Evolutionary conservation across 1,140 invertebrate genomes (phyloP).

Genomic region (Agrilus planipennis): DNA sequence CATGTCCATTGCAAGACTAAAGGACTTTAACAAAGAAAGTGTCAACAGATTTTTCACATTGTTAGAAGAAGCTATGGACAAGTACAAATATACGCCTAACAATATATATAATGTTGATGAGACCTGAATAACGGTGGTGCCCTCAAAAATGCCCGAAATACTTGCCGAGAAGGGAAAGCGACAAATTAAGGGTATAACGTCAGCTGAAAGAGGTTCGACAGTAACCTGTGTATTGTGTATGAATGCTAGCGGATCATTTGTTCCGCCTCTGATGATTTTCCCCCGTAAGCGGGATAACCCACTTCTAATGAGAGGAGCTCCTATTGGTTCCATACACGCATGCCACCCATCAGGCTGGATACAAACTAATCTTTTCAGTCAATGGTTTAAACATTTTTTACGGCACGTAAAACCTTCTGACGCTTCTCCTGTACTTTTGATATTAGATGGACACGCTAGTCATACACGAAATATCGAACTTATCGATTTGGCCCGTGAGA

Average conservation of each 20-base stretch:
- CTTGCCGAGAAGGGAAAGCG: constrained; percentile 29
- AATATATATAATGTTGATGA: constrained; percentile 21
- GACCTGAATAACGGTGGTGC: constrained; percentile 19
- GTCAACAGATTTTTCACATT: constrained; percentile 14
- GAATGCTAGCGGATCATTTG: constrained; percentile 10
- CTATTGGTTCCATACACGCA: constrained; percentile 23
- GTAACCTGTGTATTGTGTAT: constrained; percentile 10
- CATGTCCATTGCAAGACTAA: too few relatives aligned
- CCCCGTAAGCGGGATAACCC: constrained; percentile 8
- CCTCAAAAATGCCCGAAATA: constrained; percentile 29
- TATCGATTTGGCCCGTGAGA: not conserved
- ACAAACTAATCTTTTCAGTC: constrained; percentile 20
- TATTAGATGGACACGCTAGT: constrained; percentile 15
- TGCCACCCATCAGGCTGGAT: constrained; percentile 24
- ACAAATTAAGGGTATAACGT: constrained; percentile 12
- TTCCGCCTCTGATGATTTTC: constrained; percentile 15
- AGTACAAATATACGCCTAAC: constrained; percentile 22
- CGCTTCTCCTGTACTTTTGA: constrained; percentile 13
- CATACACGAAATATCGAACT: too few relatives aligned
- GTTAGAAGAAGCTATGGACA: constrained; percentile 16
- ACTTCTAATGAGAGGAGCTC: constrained; percentile 7
- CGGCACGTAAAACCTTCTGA: constrained; percentile 11
- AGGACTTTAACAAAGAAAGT: too few relatives aligned
- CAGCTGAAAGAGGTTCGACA: constrained; percentile 9
- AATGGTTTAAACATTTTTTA: constrained; percentile 18